Evolutionary conservation across 2,113 vertebrate genomes (phyloP).

Genomic region (Mohoua ochrocephala): DNA sequence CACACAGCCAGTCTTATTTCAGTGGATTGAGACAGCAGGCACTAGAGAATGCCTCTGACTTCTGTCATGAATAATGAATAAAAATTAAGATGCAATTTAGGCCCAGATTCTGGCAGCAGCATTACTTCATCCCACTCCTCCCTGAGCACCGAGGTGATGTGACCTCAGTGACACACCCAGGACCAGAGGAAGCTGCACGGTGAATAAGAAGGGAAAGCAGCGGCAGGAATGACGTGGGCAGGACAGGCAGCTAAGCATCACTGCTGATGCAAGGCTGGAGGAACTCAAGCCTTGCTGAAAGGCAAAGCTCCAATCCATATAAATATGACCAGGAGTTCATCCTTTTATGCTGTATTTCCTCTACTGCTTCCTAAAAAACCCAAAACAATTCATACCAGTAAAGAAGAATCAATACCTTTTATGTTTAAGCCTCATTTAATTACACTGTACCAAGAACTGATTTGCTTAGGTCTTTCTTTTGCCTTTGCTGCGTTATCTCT

Average conservation of each 20-base stretch:
- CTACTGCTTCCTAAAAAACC: not conserved
- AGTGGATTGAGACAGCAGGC: not conserved
- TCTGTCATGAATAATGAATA: not conserved
- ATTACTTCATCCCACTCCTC: not conserved
- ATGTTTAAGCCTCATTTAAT: not conserved
- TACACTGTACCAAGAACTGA: not conserved
- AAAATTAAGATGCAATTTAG: not conserved
- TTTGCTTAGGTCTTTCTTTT: not conserved
- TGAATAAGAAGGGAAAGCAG: not conserved
- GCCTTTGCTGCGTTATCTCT: not conserved
- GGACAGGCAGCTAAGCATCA: not conserved
- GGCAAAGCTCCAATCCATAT: not conserved
- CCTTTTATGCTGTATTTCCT: not conserved
- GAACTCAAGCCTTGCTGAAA: not conserved
- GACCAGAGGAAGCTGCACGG: not conserved
- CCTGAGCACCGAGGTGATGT: rapidly evolving
- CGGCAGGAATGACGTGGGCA: not conserved
- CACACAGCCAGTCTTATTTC: not conserved
- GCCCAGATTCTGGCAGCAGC: not conserved
- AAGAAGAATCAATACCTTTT: not conserved
- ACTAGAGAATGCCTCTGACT: not conserved
- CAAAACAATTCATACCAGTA: not conserved
- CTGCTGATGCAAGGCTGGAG: not conserved
- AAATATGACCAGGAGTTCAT: not conserved
- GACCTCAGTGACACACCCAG: not conserved